Evolutionary conservation across 2,113 vertebrate species (phyloP), one percentile per base, ranked within the genome.

Genomic region (Caranx melampygus): DNA sequence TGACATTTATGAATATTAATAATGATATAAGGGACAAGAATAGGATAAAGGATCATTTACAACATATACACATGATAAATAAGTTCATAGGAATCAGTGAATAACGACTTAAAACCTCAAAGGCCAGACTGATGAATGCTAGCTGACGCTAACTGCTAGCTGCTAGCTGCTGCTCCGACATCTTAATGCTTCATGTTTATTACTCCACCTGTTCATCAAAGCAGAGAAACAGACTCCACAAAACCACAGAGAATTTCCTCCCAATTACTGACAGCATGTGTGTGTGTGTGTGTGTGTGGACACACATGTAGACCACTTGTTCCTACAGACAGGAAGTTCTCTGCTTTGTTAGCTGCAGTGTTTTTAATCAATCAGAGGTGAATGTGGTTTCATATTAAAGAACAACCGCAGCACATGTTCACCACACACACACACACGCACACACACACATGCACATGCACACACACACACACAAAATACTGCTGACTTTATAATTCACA

Each of bases 301-400:
- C 9, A 31, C 81, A 73, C 58, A 67, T 83, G 80, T 63, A 55
- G 63, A 44, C 62, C 68, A 58, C 45, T 68, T 58, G 78, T 62
- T 77, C 21, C 40, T 33, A 69, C 67, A 64, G 67, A 47, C 85
- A 80, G 81, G 85, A 87, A 80, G 85, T 64, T 21, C 51, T 3
- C 40, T 34, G 20, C 40, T 54, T 40, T n/a, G 34, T 37, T 37
- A 42, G 1, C 40, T 42, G 40, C 40, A 2, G 7, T 9, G 10
- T 42, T 42, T 42, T 42, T 42, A 42, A 42, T 0, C 4, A 37
- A 7, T 9, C 8, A 42, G 40, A 42, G 33, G 60, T 74, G 10
- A 12, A 20, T 42, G 26, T 59, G 83, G 73, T 47, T 77, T 59
- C 26, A 63, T 8, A 26, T 58, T 6, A 47, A 5, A 70, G n/a